Evolutionary conservation across 2,888 invertebrate genomes (phyloP).

Genomic region (Apodemia hepburni): DNA sequence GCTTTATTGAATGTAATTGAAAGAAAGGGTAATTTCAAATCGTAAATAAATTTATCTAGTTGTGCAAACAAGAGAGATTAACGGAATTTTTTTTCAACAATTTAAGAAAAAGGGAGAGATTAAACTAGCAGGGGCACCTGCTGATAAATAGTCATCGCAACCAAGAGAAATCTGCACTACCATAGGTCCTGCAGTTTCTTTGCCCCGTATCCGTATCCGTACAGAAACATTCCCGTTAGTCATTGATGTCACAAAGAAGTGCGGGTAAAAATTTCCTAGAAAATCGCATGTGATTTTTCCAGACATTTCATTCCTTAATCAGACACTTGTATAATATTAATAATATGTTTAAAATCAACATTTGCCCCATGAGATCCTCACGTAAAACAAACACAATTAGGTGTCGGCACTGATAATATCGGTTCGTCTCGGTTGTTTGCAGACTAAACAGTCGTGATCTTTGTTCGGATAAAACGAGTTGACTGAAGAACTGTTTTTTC

Average conservation of each 20-base stretch:
- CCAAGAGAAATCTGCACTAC: too few relatives aligned
- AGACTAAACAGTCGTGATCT: constrained; percentile 49
- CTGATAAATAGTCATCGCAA: too few relatives aligned
- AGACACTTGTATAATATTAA: background rate
- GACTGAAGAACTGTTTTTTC: constrained; percentile 53
- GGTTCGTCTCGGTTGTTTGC: constrained; percentile 34
- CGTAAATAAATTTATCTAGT: constrained; percentile 6
- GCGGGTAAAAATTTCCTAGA: too few relatives aligned
- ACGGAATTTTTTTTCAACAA: too few relatives aligned
- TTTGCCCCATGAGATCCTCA: constrained; percentile 31
- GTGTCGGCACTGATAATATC: constrained; percentile 37
- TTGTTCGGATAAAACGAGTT: constrained; percentile 40
- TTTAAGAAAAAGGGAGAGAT: too few relatives aligned
- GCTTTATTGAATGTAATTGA: constrained; percentile 25
- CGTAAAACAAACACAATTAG: constrained; percentile 62
- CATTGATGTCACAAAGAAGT: too few relatives aligned
- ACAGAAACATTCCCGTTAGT: too few relatives aligned
- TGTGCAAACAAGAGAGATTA: too few relatives aligned
- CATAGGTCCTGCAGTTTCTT: too few relatives aligned
- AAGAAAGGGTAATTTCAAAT: constrained; percentile 12
- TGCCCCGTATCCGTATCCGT: too few relatives aligned
- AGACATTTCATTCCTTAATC: background rate
- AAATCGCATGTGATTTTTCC: too few relatives aligned
- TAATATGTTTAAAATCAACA: constrained; percentile 14
- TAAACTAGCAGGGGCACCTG: too few relatives aligned